Percentiles rank a stretch among this genome's conserved stretches.
Conservation (phyloP, 2,888 invertebrate species). For the Agrochola circellaris region DNA sequence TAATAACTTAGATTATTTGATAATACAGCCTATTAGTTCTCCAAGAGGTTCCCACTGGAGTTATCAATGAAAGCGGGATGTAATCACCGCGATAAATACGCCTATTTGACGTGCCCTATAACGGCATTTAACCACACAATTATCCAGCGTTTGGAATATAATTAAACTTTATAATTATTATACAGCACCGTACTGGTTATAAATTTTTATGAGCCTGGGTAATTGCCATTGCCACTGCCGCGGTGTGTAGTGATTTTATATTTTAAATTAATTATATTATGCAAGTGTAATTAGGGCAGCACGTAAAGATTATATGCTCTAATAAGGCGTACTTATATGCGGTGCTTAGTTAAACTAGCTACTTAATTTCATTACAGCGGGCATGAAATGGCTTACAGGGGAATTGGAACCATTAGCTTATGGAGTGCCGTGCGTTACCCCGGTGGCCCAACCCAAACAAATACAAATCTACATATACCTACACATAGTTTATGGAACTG, state of each 20-base stretch:
- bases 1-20: constrained; percentile 45
- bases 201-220: constrained; percentile 29
- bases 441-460: constrained; percentile 69
- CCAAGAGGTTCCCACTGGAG: constrained; percentile 15
- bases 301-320: constrained; percentile 18
- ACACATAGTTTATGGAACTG: neutral
- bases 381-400: constrained; percentile 65
- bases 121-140: constrained; percentile 28
- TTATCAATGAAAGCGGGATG: constrained; percentile 39
- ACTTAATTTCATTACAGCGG: constrained; percentile 49
- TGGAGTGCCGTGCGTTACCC: constrained; percentile 56
- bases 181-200: constrained; percentile 23
- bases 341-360: constrained; percentile 16
- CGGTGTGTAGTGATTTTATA: constrained; percentile 18
- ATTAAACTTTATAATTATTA: constrained; percentile 51
- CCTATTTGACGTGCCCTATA: constrained; percentile 21
- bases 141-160: constrained; percentile 44
- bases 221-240: constrained; percentile 27
- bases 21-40: constrained; percentile 36
- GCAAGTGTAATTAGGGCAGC: constrained; percentile 28
- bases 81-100: constrained; percentile 40
- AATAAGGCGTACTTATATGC: neutral
- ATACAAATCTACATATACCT: constrained; percentile 37
- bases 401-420: constrained; percentile 69
- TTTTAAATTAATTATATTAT: constrained; percentile 32